phyloP scores from a whole-genome alignment of 2,888 invertebrate species.

The Drosophila pegasa region DNA sequence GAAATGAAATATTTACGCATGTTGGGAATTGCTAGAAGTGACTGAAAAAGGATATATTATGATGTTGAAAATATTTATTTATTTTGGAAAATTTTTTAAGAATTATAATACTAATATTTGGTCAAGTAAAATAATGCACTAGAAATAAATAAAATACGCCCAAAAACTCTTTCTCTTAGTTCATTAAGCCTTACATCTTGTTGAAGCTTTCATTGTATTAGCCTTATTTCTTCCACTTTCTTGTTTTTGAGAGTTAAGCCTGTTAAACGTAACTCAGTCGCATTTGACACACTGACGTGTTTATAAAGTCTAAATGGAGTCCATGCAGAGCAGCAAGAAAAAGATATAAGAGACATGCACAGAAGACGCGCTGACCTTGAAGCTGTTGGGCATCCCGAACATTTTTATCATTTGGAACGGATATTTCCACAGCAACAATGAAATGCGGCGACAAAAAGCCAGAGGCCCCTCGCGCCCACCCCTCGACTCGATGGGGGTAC shows the following conservation, averaged over 20 bases:
- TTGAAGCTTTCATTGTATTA: constrained; percentile 1
- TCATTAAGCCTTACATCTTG: neutral
- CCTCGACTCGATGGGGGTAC: neutral
- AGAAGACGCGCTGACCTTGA: constrained; percentile 69
- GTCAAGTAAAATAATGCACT: too few relatives aligned
- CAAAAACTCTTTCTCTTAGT: neutral
- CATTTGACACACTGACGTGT: constrained; percentile 77
- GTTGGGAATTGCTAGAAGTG: constrained; percentile 1
- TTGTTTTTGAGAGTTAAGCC: constrained; percentile 16
- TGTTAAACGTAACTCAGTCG: constrained; percentile 63
- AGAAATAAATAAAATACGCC: neutral
- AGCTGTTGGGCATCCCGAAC: constrained; percentile 55
- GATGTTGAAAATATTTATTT: neutral
- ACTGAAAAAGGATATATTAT: neutral
- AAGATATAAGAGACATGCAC: constrained; percentile 4
- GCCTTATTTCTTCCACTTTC: neutral
- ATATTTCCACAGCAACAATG: constrained; percentile 74
- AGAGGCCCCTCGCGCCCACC: constrained; percentile 11
- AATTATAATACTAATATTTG: neutral
- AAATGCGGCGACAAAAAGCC: constrained; percentile 73
- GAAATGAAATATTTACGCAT: constrained; percentile 22
- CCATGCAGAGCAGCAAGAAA: constrained; percentile 26
- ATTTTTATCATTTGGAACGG: constrained; percentile 70
- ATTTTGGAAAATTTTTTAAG: neutral
- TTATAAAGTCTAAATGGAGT: constrained; percentile 53